Evolutionary conservation across 2,113 vertebrate species (phyloP).

Genomic region (Nymphicus hollandicus): DNA sequence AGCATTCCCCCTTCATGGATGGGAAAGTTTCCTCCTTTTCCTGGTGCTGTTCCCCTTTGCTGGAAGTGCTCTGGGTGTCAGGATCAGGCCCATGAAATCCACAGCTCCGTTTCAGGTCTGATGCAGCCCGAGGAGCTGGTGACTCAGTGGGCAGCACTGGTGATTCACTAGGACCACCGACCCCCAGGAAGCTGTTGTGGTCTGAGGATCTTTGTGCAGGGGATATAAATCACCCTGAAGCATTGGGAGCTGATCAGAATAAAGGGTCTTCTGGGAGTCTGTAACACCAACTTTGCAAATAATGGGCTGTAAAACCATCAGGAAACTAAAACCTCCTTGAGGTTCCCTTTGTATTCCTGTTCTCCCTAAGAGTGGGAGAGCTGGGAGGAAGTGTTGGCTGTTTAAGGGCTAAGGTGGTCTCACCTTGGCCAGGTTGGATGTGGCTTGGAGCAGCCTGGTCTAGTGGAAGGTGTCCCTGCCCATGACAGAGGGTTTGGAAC

Average conservation of each 20-base stretch:
- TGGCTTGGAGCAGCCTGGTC: neutral
- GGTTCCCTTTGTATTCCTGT: neutral
- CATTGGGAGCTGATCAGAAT: neutral
- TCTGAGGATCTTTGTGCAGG: neutral
- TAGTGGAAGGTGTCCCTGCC: neutral
- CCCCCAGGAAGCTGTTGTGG: neutral
- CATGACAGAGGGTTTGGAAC: neutral
- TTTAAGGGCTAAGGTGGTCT: neutral
- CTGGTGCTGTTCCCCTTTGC: neutral
- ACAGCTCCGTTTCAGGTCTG: fast-evolving
- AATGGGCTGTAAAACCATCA: neutral
- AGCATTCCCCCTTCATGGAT: neutral
- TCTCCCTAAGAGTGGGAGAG: neutral
- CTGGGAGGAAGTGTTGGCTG: neutral
- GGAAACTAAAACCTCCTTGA: neutral
- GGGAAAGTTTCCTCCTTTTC: neutral
- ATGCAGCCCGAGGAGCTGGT: neutral
- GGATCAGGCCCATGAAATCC: neutral
- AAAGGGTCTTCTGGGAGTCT: neutral
- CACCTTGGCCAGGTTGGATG: neutral
- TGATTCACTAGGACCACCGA: neutral
- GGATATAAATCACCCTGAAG: neutral
- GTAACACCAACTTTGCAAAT: neutral
- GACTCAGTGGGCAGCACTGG: neutral
- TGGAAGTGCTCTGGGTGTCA: neutral